Evolutionary conservation across 2,113 vertebrate species (phyloP).

Genomic region (Jacana jacana): DNA sequence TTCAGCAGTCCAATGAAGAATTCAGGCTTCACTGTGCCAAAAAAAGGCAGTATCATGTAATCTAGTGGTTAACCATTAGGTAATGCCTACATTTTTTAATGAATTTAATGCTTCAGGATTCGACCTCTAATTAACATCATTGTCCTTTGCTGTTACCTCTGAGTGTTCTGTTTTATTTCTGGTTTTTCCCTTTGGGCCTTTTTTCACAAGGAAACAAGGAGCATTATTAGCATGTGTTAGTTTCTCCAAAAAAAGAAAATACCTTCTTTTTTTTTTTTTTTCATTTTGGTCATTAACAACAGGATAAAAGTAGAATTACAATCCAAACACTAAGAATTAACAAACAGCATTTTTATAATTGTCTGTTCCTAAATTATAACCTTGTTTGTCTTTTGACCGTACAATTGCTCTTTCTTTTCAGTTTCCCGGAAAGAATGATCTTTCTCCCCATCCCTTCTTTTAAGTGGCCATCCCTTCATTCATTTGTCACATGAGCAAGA

Average conservation of each 20-base stretch:
- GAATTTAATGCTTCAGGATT: conserved; percentile 22
- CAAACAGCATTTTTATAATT: not conserved
- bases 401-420: not conserved
- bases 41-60: not conserved
- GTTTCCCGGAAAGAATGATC: not conserved
- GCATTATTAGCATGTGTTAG: not conserved
- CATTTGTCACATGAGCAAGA: not conserved
- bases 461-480: not conserved
- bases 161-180: conserved; percentile 20
- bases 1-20: not conserved
- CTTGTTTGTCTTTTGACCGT: not conserved
- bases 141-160: conserved; percentile 26
- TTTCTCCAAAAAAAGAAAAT: not conserved
- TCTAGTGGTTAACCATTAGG: not conserved
- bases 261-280: not conserved
- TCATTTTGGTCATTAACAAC: not conserved
- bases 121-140: conserved; percentile 56
- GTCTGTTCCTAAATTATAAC: not conserved
- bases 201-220: not conserved
- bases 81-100: not conserved
- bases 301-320: not conserved
- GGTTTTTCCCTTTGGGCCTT: not conserved
- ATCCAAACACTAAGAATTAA: not conserved
- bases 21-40: not conserved
- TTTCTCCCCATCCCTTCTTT: not conserved